Conservation (phyloP, 2,113 vertebrate genomes). For the Heterochromis multidens region DNA sequence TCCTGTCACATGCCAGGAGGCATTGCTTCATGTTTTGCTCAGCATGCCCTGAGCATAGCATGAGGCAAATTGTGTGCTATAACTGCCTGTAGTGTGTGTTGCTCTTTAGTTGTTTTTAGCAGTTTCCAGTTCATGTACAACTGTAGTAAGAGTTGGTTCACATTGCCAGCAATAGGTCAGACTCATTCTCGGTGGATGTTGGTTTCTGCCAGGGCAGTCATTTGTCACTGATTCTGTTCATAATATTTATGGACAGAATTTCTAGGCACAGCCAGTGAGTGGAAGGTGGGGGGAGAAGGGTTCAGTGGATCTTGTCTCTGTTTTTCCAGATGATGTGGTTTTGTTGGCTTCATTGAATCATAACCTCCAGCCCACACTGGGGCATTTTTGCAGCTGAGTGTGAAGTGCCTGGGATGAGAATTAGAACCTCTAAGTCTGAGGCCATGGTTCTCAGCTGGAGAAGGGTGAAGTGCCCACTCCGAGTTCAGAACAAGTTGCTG, state of each 20-base stretch:
- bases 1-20: background rate
- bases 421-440: accelerated
- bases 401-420: background rate
- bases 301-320: background rate
- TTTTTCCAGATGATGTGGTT: background rate
- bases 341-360: background rate
- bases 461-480: background rate
- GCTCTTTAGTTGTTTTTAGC: background rate
- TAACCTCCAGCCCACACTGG: background rate
- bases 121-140: background rate
- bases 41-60: background rate
- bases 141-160: accelerated
- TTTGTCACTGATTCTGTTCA: background rate
- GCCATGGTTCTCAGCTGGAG: accelerated
- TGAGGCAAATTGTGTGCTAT: background rate
- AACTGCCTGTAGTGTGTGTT: background rate
- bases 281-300: background rate
- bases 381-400: background rate
- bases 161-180: background rate
- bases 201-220: background rate
- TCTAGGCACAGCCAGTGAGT: background rate
- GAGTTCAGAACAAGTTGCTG: accelerated
- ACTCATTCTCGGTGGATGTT: background rate
- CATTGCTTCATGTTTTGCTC: background rate
- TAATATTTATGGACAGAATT: background rate